Evolutionary conservation across 2,888 invertebrate species (phyloP).

Genomic region (Punctoribates punctum): DNA sequence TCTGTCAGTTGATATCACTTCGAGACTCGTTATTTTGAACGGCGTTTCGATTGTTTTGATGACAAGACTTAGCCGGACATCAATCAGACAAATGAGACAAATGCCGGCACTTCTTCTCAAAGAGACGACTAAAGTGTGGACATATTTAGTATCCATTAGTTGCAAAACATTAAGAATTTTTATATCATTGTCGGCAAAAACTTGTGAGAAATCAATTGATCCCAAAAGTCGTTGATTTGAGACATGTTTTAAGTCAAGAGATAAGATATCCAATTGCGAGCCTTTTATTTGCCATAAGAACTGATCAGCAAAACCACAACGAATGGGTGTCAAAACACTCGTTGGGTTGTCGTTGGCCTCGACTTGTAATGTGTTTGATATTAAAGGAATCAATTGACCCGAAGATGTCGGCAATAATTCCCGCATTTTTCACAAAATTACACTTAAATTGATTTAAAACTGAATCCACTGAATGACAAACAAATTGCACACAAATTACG

Average conservation of each 20-base stretch:
- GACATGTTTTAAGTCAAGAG: neutral
- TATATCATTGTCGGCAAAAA: constrained; percentile 33
- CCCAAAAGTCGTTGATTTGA: constrained; percentile 18
- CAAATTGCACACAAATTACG: too few relatives aligned
- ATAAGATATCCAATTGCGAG: constrained; percentile 12
- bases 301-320: neutral
- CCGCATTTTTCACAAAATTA: neutral
- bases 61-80: constrained; percentile 37
- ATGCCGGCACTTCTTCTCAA: neutral
- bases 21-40: constrained; percentile 37
- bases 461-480: too few relatives aligned
- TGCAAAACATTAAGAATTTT: constrained; percentile 35
- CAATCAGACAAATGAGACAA: constrained; percentile 38
- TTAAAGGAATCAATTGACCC: neutral
- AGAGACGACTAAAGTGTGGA: constrained; percentile 34
- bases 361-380: neutral
- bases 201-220: constrained; percentile 34
- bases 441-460: too few relatives aligned
- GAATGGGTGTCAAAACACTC: neutral
- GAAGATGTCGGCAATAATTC: neutral
- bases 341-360: neutral
- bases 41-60: constrained; percentile 43
- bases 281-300: constrained; percentile 19
- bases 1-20: neutral
- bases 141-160: constrained; percentile 34